Evolutionary conservation across 2,797 vertebrate genomes (phyloP), one percentile per base, ranked within the genome.

Genomic region (Gallirallus australis): DNA sequence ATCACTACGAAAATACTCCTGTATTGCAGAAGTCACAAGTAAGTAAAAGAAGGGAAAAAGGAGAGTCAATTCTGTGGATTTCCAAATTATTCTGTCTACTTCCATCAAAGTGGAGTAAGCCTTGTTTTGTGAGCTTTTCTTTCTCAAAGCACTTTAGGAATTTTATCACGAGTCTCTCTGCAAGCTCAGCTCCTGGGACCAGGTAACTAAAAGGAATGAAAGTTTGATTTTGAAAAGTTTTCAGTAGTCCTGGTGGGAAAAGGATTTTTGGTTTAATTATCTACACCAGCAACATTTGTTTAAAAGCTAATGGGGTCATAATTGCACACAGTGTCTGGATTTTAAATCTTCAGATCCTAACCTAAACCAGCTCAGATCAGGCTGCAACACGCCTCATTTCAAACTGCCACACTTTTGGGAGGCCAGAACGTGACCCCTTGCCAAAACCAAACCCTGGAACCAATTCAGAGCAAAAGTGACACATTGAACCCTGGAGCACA

Each of bases 301-400:
- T 18, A 9, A 14, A 73, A 83, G n/a, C 31, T 84, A 89, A 83
- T 30, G 9, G 50, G 53, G 30, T 90, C 57, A 54, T 56, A 72
- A 82, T 82, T 94, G 77, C 90, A 94, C 52, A 84, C 90, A 25
- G 80, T 66, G 37, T 54, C 93, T 78, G 87, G 87, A 90, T 84
- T 90, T 90, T 18, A 52, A 66, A 72, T 40, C 65, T 59, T 63
- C 53, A 48, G 33, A 57, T 87, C 86, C 82, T 85, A 95, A 72
- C 65, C 31, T 57, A 81, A 81, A 78, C 66, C 72, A 65, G 77
- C 81, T 90, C 60, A 65, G 77, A 86, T 14, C 37, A 37, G 28
- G 80, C 68, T 83, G 90, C 77, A 86, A 80, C 14, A n/a, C 6
- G 3, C 54, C 28, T 85, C 73, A 31, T 65, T 86, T 75, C 87